These are phyloP conservation scores for Pachycephus smyrnensis DNA, from an alignment of 2,888 invertebrate species.

Conservation along the genomic window DNA sequence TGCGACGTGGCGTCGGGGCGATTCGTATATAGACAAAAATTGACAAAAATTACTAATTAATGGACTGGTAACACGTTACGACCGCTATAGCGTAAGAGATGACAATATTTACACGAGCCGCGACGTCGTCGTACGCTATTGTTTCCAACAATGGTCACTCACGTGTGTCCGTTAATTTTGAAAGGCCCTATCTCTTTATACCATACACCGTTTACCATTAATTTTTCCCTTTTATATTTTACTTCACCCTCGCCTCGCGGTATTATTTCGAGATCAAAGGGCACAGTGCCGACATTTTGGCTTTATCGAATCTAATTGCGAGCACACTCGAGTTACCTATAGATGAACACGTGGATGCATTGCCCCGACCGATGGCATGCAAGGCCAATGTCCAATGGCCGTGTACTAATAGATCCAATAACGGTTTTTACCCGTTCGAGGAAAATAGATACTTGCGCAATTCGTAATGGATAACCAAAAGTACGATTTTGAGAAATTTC, in stretches of 20 bases:
- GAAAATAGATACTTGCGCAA: not conserved
- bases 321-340: slow-evolving; percentile 36
- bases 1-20: slow-evolving; percentile 11
- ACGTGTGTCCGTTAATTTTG: not conserved
- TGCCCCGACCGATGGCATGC: slow-evolving; percentile 40
- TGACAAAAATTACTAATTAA: slow-evolving; percentile 1
- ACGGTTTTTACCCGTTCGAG: not conserved
- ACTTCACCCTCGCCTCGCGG: slow-evolving; percentile 12
- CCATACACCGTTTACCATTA: not conserved
- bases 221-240: slow-evolving; percentile 18
- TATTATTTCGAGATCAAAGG: not conserved
- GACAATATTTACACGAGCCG: slow-evolving; percentile 26
- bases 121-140: not conserved
- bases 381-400: not conserved
- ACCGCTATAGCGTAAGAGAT: slow-evolving; percentile 47
- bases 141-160: not conserved
- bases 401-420: not conserved
- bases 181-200: not conserved
- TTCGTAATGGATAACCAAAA: not conserved
- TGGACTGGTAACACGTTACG: slow-evolving; percentile 8
- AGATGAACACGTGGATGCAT: slow-evolving; percentile 35
- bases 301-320: not conserved
- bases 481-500: not conserved
- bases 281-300: not conserved
- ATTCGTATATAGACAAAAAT: slow-evolving; percentile 8